Conservation (phyloP, 1,140 invertebrate genomes). For the Zaprionus gabonicus region DNA sequence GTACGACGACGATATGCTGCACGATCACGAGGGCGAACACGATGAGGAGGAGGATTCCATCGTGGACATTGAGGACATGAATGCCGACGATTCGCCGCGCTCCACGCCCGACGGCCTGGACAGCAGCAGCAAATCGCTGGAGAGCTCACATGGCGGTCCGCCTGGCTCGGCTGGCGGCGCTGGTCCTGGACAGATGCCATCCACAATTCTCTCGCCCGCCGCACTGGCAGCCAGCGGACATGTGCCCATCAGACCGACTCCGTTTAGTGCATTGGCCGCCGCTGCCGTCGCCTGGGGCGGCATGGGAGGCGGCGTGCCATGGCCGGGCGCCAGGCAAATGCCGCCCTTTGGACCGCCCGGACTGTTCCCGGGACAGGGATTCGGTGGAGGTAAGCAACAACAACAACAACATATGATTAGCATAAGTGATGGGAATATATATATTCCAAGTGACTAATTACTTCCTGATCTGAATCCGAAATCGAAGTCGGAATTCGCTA, state of each 20-base stretch:
- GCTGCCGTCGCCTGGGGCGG: constrained; percentile 87
- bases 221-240: constrained; percentile 84
- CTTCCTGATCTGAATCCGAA: not conserved
- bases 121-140: constrained; percentile 75
- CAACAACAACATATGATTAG: not conserved
- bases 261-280: constrained; percentile 88
- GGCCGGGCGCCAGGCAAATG: constrained; percentile 86
- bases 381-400: constrained; percentile 77
- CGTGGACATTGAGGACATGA: constrained; percentile 89
- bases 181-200: constrained; percentile 77
- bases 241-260: constrained; percentile 88
- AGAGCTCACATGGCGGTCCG: constrained; percentile 60
- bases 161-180: constrained; percentile 34
- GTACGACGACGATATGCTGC: constrained; percentile 86
- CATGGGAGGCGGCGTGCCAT: constrained; percentile 87
- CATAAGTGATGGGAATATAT: not conserved
- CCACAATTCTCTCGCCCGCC: constrained; percentile 80
- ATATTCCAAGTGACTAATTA: constrained; percentile 1
- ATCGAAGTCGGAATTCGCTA: not conserved
- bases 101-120: constrained; percentile 82
- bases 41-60: constrained; percentile 88
- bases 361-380: constrained; percentile 82
- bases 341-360: constrained; percentile 82
- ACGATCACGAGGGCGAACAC: constrained; percentile 87
- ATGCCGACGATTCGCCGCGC: constrained; percentile 85